Evolutionary conservation across 2,888 invertebrate species (phyloP).

Genomic region (Nomada lathburiana): DNA sequence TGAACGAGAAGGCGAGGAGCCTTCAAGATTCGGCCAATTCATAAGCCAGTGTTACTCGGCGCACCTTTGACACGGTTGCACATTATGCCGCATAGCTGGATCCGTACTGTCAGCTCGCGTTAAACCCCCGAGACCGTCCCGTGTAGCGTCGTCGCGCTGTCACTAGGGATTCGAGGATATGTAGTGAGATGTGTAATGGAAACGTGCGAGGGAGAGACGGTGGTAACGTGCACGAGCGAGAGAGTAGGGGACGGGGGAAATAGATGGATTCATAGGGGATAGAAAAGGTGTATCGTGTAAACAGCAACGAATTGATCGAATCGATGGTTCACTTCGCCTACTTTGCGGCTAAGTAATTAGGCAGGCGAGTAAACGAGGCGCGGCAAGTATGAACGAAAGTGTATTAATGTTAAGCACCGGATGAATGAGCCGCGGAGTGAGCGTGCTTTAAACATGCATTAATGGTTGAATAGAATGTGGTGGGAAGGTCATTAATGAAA

Average conservation of each 20-base stretch:
- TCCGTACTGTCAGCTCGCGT: conserved; percentile 49
- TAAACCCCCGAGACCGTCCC: conserved; percentile 55
- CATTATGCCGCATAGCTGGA: conserved; percentile 43
- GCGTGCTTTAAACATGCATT: background rate
- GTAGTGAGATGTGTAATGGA: conserved; percentile 39
- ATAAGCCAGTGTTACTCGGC: conserved; percentile 25
- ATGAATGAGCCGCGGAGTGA: too few species aligned
- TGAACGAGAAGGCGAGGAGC: background rate
- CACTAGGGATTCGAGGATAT: conserved; percentile 46
- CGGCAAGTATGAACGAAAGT: too few species aligned
- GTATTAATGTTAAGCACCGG: too few species aligned
- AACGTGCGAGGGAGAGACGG: conserved; percentile 5
- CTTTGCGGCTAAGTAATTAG: too few species aligned
- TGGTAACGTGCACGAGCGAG: background rate
- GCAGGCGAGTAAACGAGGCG: too few species aligned
- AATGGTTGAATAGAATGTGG: background rate
- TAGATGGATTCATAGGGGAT: conserved; percentile 29
- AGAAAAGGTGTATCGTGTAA: background rate
- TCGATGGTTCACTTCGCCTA: background rate
- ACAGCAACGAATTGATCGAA: background rate
- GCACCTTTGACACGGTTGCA: conserved; percentile 54
- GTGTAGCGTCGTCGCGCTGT: conserved; percentile 52
- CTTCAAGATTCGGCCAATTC: conserved; percentile 53
- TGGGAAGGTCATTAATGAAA: background rate
- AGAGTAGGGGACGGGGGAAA: background rate